Evolutionary conservation across 2,797 vertebrate genomes (phyloP).

Genomic region (Rhodeus uyekii): DNA sequence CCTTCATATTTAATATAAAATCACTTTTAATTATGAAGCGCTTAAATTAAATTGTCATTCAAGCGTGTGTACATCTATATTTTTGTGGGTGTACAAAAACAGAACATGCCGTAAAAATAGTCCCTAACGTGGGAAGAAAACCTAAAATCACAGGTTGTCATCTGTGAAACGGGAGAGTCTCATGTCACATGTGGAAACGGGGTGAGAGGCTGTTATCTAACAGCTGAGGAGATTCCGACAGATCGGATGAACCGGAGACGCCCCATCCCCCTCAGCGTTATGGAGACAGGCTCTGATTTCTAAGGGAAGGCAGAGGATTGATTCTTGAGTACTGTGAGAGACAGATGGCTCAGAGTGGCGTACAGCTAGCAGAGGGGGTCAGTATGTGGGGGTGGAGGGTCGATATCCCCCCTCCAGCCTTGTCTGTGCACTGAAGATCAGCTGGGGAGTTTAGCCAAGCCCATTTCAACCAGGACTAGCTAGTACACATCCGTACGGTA

Average conservation of each 20-base stretch:
- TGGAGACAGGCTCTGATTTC: slow-evolving; percentile 33
- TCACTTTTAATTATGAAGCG: no score
- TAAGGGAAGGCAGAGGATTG: slow-evolving; percentile 14
- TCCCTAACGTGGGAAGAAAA: neutral
- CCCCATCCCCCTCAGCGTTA: slow-evolving; percentile 21
- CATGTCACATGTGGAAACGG: neutral
- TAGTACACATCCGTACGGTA: slow-evolving; percentile 5
- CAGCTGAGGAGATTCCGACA: slow-evolving; percentile 50
- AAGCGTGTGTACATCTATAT: neutral
- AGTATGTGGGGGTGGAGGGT: slow-evolving; percentile 48
- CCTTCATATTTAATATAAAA: no score
- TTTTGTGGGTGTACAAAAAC: neutral
- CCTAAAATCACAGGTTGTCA: neutral
- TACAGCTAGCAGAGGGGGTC: slow-evolving; percentile 47
- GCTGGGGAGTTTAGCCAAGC: slow-evolving; percentile 6
- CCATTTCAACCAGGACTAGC: slow-evolving; percentile 18
- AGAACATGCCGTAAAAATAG: neutral
- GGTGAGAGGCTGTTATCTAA: slow-evolving; percentile 44
- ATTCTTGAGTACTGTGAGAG: slow-evolving; percentile 36
- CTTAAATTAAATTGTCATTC: neutral
- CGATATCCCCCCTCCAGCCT: slow-evolving; percentile 51
- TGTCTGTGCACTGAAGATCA: slow-evolving; percentile 58
- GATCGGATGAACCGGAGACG: slow-evolving; percentile 30
- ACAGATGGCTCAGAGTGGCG: neutral
- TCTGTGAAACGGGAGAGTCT: neutral